Base-by-base conservation (phyloP, 2,888 invertebrate species). In the Harpalus rufipes region DNA sequence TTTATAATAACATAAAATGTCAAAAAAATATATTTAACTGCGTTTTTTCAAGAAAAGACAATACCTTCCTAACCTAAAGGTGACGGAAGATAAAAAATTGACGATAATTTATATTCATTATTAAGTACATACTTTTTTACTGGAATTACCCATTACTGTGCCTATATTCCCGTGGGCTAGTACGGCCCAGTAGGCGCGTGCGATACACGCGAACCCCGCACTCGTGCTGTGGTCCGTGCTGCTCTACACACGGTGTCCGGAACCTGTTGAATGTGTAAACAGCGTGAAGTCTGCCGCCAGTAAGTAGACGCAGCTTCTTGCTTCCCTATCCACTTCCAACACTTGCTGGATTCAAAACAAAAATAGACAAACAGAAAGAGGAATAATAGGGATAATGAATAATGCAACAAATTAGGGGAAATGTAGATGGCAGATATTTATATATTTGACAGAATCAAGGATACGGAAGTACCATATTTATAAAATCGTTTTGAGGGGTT, bases 191-290 rank as follows among this genome's bases (percentile, higher is more conserved):
- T n/a, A 14, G 12, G 25, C 78, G 58, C 59, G 78, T 58, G 78
- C 58, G 58, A 32, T 41, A 74, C 72, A 59, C 78, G 59, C 76
- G 65, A 25, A 21, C 12, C 68, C 58, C 74, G 32, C 3, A 32
- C 32, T 32, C 32, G 74, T 74, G 72, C 58, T 21, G 39, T 18
- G 18, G 44, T 14, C 41, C 81, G 41, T 41, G 65, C 58, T 41
- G 39, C 58, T 32, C 32, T 32, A 32, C 32, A 32, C 14, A 32
- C 18, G 72, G 58, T 56, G n/a, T 14, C 76, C 32, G 41, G 83
- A 83, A 83, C 83, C 83, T 83, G 83, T 83, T 83, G 83, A 83
- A 83, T 76, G 83, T 83, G 83, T 61, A 83, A 76, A 63, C 74
- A 74, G 83, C 83, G 83, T 74, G 76, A 76, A 65, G 83, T 72